phyloP scores from a whole-genome alignment of 2,113 vertebrate genomes.

The Chloebia gouldiae region DNA sequence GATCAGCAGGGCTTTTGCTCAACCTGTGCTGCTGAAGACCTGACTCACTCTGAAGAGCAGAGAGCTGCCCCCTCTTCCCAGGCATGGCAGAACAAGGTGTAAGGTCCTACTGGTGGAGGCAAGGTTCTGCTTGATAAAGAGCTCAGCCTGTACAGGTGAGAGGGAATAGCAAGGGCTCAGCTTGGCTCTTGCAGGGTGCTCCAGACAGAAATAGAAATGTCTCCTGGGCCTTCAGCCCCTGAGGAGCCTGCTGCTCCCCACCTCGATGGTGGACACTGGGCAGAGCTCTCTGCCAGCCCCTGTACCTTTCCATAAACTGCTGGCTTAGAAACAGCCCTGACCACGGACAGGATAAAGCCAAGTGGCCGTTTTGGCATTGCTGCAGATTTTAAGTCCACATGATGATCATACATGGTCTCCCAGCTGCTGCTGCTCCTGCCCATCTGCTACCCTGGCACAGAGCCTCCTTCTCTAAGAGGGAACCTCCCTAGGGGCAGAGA shows the following conservation, averaged over 20 bases:
- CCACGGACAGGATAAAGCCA: background rate
- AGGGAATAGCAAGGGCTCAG: background rate
- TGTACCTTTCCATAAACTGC: background rate
- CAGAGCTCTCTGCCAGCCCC: background rate
- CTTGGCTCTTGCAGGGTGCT: background rate
- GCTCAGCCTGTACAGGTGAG: background rate
- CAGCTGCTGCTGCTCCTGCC: slow-evolving; percentile 51
- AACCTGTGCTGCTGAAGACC: background rate
- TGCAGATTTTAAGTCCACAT: background rate
- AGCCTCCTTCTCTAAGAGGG: slow-evolving; percentile 13
- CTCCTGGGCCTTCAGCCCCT: background rate
- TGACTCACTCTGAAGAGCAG: background rate
- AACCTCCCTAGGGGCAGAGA: background rate
- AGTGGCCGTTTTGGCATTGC: background rate
- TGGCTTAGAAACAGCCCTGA: background rate
- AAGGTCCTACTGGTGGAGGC: background rate
- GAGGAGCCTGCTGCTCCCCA: background rate
- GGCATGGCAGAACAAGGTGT: rapidly evolving
- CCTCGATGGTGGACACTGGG: background rate
- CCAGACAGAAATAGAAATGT: background rate
- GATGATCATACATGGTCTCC: slow-evolving; percentile 42
- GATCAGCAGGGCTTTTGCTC: background rate
- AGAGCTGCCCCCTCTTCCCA: background rate
- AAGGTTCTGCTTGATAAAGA: background rate
- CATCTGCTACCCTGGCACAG: slow-evolving; percentile 65